These are phyloP conservation scores for Suncus etruscus DNA, from an alignment of 2,113 vertebrate species.

Conservation along the genomic window DNA sequence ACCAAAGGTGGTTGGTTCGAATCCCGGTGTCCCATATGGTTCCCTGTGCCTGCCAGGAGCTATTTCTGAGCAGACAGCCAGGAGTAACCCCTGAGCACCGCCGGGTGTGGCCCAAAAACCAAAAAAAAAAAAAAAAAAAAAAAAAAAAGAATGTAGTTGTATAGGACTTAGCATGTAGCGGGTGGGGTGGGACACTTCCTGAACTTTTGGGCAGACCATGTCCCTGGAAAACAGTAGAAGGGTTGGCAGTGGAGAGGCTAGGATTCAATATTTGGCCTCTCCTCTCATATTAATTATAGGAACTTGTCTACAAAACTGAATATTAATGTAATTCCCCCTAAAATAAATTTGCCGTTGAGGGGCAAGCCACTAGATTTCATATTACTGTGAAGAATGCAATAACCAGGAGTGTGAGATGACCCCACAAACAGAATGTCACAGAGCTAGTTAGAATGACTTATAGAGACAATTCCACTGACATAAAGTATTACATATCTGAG, in stretches of 20 bases:
- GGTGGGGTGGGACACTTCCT: neutral
- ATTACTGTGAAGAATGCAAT: slow-evolving; percentile 18
- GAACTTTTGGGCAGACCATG: neutral
- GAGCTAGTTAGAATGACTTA: slow-evolving; percentile 5
- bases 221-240: neutral
- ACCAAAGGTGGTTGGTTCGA: too few relatives aligned
- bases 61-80: too few relatives aligned
- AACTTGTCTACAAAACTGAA: neutral
- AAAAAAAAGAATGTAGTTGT: neutral
- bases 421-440: neutral
- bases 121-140: too few relatives aligned
- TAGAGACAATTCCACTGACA: slow-evolving; percentile 20
- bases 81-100: too few relatives aligned
- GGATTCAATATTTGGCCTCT: slow-evolving; percentile 17
- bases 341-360: neutral
- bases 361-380: neutral
- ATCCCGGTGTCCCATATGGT: too few relatives aligned
- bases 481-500: slow-evolving; percentile 24
- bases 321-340: too few relatives aligned
- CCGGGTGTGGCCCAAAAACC: too few relatives aligned
- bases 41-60: too few relatives aligned
- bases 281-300: slow-evolving; percentile 9
- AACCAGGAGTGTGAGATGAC: slow-evolving; percentile 26
- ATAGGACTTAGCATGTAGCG: neutral
- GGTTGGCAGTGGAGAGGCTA: slow-evolving; percentile 18